Evolutionary conservation across 2,113 vertebrate species (phyloP).

Genomic region (Poeciliopsis occidentalis): DNA sequence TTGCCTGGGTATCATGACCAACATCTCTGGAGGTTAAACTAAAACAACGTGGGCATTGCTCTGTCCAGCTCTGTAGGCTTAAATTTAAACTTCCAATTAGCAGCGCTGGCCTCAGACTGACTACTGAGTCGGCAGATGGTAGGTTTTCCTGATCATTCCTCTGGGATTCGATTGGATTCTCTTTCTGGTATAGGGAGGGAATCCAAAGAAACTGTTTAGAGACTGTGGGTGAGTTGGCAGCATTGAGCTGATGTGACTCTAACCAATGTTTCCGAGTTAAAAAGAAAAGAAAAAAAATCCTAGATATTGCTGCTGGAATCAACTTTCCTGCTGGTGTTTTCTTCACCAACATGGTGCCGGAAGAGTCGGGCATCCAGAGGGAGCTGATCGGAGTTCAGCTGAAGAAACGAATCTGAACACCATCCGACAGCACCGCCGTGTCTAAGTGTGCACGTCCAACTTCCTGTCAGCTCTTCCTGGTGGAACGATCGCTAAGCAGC

Average conservation of each 20-base stretch:
- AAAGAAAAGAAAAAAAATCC: too few relatives aligned
- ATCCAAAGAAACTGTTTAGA: neutral
- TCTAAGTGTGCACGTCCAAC: slow-evolving; percentile 2
- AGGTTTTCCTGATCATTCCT: neutral
- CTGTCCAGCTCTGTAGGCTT: neutral
- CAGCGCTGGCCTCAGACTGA: neutral
- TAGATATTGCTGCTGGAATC: neutral
- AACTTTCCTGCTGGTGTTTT: neutral
- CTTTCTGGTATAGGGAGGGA: neutral
- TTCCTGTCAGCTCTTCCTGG: slow-evolving; percentile 3
- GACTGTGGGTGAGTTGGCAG: neutral
- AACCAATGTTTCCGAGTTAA: neutral
- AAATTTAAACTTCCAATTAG: neutral
- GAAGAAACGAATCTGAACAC: neutral
- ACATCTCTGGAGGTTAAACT: neutral
- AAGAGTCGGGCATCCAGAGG: neutral
- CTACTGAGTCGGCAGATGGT: neutral
- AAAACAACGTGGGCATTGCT: neutral
- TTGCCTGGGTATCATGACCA: neutral
- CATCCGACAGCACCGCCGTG: neutral
- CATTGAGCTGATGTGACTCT: neutral
- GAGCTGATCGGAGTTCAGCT: neutral
- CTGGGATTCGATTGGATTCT: neutral
- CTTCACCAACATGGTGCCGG: neutral
- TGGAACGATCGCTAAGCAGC: slow-evolving; percentile 2